These are phyloP conservation scores for Orthosia cruda DNA, from an alignment of 2,888 invertebrate genomes.

Conservation along the genomic window DNA sequence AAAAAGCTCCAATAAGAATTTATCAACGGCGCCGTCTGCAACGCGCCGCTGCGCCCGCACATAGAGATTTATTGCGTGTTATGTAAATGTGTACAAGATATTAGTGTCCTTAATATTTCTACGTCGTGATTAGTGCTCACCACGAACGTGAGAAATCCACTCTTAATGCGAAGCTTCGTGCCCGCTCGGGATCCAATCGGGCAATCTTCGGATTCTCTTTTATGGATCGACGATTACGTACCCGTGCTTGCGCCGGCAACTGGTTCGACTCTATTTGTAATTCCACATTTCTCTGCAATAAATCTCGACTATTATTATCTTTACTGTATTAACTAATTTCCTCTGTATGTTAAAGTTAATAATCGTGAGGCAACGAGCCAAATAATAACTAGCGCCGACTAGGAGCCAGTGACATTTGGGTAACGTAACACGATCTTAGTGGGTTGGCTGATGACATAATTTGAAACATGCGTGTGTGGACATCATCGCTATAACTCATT, in stretches of 20 bases:
- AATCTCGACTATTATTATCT: constrained; percentile 67
- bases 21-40: constrained; percentile 86
- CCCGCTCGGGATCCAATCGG: constrained; percentile 77
- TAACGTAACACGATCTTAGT: constrained; percentile 83
- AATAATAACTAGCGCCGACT: constrained; percentile 83
- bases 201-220: constrained; percentile 83
- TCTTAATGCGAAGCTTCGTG: constrained; percentile 80
- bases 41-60: constrained; percentile 76
- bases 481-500: constrained; percentile 82
- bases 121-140: constrained; percentile 87
- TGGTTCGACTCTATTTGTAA: constrained; percentile 65
- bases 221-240: constrained; percentile 76
- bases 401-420: constrained; percentile 83
- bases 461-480: constrained; percentile 81
- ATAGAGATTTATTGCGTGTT: constrained; percentile 88
- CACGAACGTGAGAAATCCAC: constrained; percentile 84
- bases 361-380: constrained; percentile 86
- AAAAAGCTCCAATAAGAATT: constrained; percentile 86
- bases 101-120: constrained; percentile 91
- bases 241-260: constrained; percentile 68
- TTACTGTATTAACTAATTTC: constrained; percentile 72
- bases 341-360: constrained; percentile 79
- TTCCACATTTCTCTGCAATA: constrained; percentile 57
- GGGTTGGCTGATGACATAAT: constrained; percentile 86
- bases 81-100: constrained; percentile 90